Base-by-base conservation (phyloP, 2,113 vertebrate genomes). In the Synchiropus splendidus region DNA sequence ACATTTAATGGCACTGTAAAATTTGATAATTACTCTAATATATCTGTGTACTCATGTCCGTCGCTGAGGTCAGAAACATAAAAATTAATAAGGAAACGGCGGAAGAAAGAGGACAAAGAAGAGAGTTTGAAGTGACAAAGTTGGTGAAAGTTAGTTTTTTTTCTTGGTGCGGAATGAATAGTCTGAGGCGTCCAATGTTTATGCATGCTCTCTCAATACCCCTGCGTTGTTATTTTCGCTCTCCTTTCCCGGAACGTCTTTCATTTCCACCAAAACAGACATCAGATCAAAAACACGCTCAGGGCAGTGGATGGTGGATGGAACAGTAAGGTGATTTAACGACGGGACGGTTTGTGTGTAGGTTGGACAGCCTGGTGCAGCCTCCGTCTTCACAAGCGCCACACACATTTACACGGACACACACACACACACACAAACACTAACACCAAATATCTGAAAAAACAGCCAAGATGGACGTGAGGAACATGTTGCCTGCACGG, bases 401-500 rank as follows among this genome's bases (percentile, higher is more conserved):
- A 51, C 51, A 35, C 18, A 45, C 41, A 37, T 17, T 51, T 9
- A 49, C 21, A 48, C 30, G 58, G 30, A 61, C 36, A 66, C 36
- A 67, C 45, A 56, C 33, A 59, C 27, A 55, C 12, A 46, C 37
- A 61, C 42, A 68, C 70, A 76, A 70, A 69, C 54, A 72, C 62
- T 75, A 62, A 82, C 75, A 77, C 75, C 75, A 77, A 80, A 74
- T 67, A 72, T 67, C 60, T 74, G 71, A 70, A 70, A 72, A 81
- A 79, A 59, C 79, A 84, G 78, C 77, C 78, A 85, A 86, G 85
- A 85, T 85, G 85, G 83, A 86, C 82, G 81, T 81, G 81, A 82
- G 81, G 77, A 79, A 85, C 83, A 85, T 87, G 85, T 85, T 86
- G 85, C 77, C 76, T 83, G 81, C 70, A 86, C 72, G 85, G 85